Percentiles rank a stretch among this genome's conserved stretches.
Conservation (phyloP, 2,888 invertebrate genomes). For the Zhuqinia jingwanae region DNA sequence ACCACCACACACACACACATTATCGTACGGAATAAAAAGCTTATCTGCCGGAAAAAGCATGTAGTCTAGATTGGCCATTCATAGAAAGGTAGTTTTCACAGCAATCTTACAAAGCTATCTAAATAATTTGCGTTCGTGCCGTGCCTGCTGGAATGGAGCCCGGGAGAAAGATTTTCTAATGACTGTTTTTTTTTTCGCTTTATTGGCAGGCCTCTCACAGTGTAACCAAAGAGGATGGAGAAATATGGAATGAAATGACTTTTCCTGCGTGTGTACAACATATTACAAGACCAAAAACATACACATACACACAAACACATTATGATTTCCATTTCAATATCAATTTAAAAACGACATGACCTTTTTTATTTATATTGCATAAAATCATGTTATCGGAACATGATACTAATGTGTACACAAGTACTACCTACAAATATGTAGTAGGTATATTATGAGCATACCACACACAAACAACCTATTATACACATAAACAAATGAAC, state of each 20-base stretch:
- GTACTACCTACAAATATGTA: background rate
- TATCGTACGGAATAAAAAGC: constrained; percentile 4
- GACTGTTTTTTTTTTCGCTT: constrained; percentile 15
- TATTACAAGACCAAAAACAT: background rate
- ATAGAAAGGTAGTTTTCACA: constrained; percentile 1
- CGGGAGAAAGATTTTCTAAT: constrained; percentile 26
- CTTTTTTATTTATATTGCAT: constrained; percentile 44
- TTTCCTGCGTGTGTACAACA: constrained; percentile 30
- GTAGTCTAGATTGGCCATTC: constrained; percentile 21
- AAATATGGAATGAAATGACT: background rate
- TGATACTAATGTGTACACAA: background rate
- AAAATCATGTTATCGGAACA: constrained; percentile 10
- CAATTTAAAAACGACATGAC: constrained; percentile 36
- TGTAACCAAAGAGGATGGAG: no score
- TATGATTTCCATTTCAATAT: constrained; percentile 38
- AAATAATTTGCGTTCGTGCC: constrained; percentile 54
- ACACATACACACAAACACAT: constrained; percentile 5
- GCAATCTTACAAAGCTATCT: constrained; percentile 46
- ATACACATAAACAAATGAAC: constrained; percentile 55
- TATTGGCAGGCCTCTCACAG: background rate
- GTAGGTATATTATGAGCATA: no score
- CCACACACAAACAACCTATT: background rate
- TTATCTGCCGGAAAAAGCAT: constrained; percentile 55
- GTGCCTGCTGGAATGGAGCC: constrained; percentile 10
- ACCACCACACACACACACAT: background rate